These are phyloP conservation scores for Pocillopora meandrina DNA, from an alignment of 92 coral and sea anemone genomes.

Conservation along the genomic window DNA sequence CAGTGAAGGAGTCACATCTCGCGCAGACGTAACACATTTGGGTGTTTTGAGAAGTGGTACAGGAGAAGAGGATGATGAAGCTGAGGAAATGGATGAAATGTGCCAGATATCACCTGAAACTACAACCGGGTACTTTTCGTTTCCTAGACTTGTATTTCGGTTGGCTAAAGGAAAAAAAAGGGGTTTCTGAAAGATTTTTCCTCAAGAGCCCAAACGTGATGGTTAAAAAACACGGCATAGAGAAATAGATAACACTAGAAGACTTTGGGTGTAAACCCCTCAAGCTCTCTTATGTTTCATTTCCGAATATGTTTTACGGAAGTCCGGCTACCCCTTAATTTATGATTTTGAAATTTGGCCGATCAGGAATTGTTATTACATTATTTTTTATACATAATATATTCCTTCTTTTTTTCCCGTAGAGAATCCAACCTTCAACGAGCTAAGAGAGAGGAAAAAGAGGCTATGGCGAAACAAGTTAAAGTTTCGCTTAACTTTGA, in stretches of 20 bases:
- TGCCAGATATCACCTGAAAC: conserved; percentile 28
- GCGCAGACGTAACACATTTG: background rate
- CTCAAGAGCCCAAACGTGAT: too few species aligned
- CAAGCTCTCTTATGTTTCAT: too few species aligned
- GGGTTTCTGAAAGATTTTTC: background rate
- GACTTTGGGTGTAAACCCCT: too few species aligned
- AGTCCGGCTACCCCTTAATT: too few species aligned
- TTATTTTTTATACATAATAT: background rate
- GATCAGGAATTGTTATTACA: too few species aligned
- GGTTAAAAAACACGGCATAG: too few species aligned
- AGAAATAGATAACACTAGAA: conserved; percentile 3
- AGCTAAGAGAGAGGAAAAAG: too few species aligned
- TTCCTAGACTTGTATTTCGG: too few species aligned
- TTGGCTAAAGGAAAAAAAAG: background rate
- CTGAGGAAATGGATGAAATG: conserved; percentile 33
- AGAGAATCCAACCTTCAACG: conserved; percentile 63
- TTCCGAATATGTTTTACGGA: too few species aligned
- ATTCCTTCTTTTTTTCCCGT: background rate
- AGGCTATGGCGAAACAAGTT: conserved; percentile 80
- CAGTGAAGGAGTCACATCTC: conserved; percentile 62
- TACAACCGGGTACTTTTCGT: background rate
- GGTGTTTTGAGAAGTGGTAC: conserved; percentile 12
- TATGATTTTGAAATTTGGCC: too few species aligned
- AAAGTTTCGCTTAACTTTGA: conserved; percentile 84
- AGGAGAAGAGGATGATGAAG: conserved; percentile 38